Conservation (phyloP, 2,113 vertebrate genomes). For the Datnioides undecimradiatus region DNA sequence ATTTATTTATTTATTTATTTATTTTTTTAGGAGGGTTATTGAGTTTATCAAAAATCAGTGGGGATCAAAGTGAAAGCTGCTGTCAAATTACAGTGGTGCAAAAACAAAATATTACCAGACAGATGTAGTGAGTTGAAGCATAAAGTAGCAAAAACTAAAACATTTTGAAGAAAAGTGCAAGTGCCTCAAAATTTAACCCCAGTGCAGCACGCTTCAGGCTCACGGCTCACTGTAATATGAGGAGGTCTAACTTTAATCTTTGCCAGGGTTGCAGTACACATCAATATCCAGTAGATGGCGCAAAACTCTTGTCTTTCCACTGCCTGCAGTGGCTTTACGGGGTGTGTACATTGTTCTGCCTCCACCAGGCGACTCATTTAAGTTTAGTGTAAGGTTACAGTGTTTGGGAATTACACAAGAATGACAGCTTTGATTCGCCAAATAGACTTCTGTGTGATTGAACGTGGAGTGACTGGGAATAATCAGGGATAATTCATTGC, state of each 20-base stretch:
- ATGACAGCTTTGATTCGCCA: background rate
- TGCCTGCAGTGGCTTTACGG: background rate
- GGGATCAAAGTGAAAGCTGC: no score
- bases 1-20: no score
- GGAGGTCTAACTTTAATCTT: background rate
- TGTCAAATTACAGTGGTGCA: no score
- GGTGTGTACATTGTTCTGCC: background rate
- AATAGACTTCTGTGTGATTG: background rate
- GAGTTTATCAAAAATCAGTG: no score
- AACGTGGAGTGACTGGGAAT: background rate
- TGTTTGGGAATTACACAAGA: background rate
- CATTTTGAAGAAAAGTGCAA: background rate
- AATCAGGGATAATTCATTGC: background rate
- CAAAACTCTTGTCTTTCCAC: background rate
- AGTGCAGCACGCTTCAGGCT: background rate
- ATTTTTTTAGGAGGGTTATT: no score
- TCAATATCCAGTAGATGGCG: constrained; percentile 34
- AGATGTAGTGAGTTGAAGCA: background rate
- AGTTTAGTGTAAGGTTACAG: background rate
- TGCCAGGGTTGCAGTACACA: background rate
- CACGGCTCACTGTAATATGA: background rate
- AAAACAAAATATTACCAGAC: no score
- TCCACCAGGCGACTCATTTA: background rate
- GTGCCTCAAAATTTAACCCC: background rate
- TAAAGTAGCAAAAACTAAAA: background rate